Percentiles rank a stretch among this genome's conserved stretches.
These are phyloP conservation scores for Melanotaenia maccullochi DNA, from an alignment of 2,797 vertebrate species.

Conservation along the genomic window DNA sequence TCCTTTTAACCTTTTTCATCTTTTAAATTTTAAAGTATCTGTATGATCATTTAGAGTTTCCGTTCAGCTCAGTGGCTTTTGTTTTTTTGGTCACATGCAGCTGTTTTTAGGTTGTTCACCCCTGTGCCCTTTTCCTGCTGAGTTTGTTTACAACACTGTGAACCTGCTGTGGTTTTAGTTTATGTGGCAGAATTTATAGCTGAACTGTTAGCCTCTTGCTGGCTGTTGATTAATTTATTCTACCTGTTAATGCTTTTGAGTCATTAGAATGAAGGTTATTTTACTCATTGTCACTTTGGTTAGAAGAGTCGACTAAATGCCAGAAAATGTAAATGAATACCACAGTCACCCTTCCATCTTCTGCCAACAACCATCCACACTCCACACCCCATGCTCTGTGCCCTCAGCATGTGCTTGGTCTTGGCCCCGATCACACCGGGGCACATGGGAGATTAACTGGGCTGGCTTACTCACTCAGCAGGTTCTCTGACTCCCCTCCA, in stretches of 20 bases:
- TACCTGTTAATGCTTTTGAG: background rate
- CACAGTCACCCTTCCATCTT: slow-evolving; percentile 42
- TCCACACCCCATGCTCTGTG: slow-evolving; percentile 57
- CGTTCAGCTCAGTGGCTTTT: background rate
- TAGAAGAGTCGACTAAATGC: slow-evolving; percentile 32
- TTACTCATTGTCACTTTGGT: slow-evolving; percentile 25
- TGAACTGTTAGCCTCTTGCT: slow-evolving; percentile 14
- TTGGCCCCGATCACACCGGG: slow-evolving; percentile 76
- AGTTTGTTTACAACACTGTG: background rate
- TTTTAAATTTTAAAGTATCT: background rate
- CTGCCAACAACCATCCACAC: slow-evolving; percentile 57
- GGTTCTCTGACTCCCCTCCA: slow-evolving; percentile 76
- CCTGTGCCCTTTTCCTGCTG: background rate
- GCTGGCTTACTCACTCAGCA: slow-evolving; percentile 79
- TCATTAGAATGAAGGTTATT: slow-evolving; percentile 34
- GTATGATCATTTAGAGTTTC: background rate
- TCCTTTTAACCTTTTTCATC: background rate
- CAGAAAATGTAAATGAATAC: slow-evolving; percentile 59
- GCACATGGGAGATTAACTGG: slow-evolving; percentile 81
- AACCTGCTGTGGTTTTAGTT: background rate
- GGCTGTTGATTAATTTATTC: background rate
- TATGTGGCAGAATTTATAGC: background rate
- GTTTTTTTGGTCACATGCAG: background rate
- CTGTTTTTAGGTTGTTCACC: slow-evolving; percentile 1
- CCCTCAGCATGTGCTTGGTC: slow-evolving; percentile 72